These are phyloP conservation scores for Scotopteryx bipunctaria DNA, from an alignment of 2,888 invertebrate species.

Conservation along the genomic window DNA sequence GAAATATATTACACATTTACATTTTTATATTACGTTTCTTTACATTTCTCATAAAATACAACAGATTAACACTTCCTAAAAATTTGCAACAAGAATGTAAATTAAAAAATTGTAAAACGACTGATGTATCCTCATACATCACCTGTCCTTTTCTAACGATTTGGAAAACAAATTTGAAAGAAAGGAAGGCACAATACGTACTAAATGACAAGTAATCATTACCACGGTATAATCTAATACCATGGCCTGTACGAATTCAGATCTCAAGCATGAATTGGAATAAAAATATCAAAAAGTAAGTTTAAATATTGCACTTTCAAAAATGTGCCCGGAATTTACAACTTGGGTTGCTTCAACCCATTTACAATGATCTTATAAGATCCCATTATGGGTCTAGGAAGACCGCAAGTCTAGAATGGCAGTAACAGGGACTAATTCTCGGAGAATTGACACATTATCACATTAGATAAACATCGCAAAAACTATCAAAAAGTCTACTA, in stretches of 20 bases:
- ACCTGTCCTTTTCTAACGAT: conserved; percentile 41
- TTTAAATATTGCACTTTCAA: conserved; percentile 56
- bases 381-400: conserved; percentile 8
- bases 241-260: conserved; percentile 48
- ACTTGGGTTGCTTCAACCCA: conserved; percentile 20
- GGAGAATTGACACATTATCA: too few species aligned
- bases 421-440: too few species aligned
- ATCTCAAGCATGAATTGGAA: conserved; percentile 44
- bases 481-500: too few species aligned
- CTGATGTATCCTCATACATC: conserved; percentile 40
- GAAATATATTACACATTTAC: conserved; percentile 70
- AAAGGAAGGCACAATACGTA: conserved; percentile 36
- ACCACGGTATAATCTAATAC: not conserved
- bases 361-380: conserved; percentile 2
- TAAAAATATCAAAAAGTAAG: conserved; percentile 37
- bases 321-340: conserved; percentile 44
- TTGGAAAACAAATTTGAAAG: conserved; percentile 41
- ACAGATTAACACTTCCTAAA: conserved; percentile 23
- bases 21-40: conserved; percentile 49
- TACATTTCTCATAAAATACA: conserved; percentile 45
- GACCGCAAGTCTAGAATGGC: conserved; percentile 23
- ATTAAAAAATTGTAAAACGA: conserved; percentile 29
- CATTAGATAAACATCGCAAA: too few species aligned
- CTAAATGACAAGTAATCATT: conserved; percentile 15
- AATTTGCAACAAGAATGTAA: conserved; percentile 28